Conservation (phyloP, 2,113 vertebrate species). For the Entelurus aequoreus region DNA sequence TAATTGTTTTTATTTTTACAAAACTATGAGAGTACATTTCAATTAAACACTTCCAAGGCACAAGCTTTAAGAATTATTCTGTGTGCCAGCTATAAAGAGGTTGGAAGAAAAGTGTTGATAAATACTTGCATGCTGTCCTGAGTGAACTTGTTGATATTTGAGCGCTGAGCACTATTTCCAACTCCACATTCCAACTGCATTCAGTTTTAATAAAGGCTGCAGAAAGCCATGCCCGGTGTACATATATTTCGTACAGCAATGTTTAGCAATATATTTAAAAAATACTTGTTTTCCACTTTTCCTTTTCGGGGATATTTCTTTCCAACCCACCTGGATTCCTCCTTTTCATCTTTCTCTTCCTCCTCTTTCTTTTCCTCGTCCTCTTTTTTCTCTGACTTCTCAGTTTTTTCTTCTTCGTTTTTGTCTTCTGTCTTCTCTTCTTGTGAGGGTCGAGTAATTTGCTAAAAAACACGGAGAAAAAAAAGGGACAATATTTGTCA, state of each 20-base stretch:
- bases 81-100: too few relatives aligned
- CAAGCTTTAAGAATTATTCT: too few relatives aligned
- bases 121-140: not conserved
- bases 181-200: not conserved
- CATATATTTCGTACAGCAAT: too few relatives aligned
- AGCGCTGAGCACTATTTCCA: not conserved
- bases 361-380: slow-evolving; percentile 97
- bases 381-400: slow-evolving; percentile 95
- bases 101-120: too few relatives aligned
- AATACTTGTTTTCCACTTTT: too few relatives aligned
- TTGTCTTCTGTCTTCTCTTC: slow-evolving; percentile 97
- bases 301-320: not conserved
- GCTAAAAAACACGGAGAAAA: slow-evolving; percentile 68
- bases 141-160: not conserved
- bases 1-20: too few relatives aligned
- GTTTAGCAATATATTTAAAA: too few relatives aligned
- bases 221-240: too few relatives aligned
- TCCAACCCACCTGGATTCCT: slow-evolving; percentile 86
- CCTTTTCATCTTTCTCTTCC: slow-evolving; percentile 98
- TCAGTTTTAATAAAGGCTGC: too few relatives aligned
- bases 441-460: slow-evolving; percentile 93
- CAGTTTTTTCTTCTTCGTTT: slow-evolving; percentile 89
- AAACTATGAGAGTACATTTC: too few relatives aligned
- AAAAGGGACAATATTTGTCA: not conserved
- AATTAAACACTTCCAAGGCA: too few relatives aligned